phyloP scores from a whole-genome alignment of 2,888 invertebrate genomes.

The Aphodius granarius region DNA sequence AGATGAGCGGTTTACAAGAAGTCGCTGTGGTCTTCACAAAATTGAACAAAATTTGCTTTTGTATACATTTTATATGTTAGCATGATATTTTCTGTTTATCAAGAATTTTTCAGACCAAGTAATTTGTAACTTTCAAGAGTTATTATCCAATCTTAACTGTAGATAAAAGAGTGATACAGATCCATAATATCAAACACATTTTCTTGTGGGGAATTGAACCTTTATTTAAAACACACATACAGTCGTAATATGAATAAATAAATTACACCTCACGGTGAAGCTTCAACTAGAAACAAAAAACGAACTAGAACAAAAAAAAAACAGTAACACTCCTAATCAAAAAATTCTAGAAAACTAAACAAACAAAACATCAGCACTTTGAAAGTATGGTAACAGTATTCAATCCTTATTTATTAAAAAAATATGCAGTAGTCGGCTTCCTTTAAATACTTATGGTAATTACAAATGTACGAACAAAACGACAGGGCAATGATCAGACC shows the following conservation, averaged over 20 bases:
- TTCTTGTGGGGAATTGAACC: not conserved
- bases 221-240: not conserved
- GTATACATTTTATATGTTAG: too few species aligned
- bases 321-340: not conserved
- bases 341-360: too few species aligned
- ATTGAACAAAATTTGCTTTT: too few species aligned
- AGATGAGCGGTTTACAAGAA: too few species aligned
- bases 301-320: not conserved
- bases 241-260: not conserved
- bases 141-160: too few species aligned
- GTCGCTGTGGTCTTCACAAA: too few species aligned
- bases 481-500: slow-evolving; percentile 97
- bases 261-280: not conserved
- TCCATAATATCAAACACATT: not conserved
- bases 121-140: too few species aligned
- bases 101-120: too few species aligned
- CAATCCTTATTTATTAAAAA: not conserved
- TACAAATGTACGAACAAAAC: slow-evolving; percentile 70
- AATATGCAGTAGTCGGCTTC: not conserved
- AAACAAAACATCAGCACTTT: too few species aligned
- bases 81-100: too few species aligned
- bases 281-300: not conserved
- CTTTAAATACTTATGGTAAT: slow-evolving; percentile 27
- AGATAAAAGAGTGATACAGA: too few species aligned
- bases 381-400: not conserved